Percentiles rank a stretch among this genome's conserved stretches.
These are phyloP conservation scores for Podarcis muralis DNA, from an alignment of 2,113 vertebrate species.

Conservation along the genomic window DNA sequence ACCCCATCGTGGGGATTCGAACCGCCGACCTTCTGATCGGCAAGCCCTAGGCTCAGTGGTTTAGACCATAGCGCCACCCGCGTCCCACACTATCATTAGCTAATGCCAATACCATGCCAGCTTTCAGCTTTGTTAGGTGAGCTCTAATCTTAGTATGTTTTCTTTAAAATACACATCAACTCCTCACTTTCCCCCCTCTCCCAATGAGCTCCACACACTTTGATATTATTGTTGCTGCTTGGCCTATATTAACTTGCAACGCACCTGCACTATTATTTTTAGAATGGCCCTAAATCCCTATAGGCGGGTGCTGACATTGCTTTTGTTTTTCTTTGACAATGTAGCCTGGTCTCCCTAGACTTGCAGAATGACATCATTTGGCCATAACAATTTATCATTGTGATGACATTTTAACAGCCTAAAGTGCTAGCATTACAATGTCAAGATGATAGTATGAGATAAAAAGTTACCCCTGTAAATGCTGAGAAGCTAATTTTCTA, in stretches of 20 bases:
- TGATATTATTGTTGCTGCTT: background rate
- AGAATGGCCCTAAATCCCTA: background rate
- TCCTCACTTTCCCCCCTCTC: too few species aligned
- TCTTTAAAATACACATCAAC: background rate
- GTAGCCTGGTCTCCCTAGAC: background rate
- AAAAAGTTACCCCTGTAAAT: constrained; percentile 16
- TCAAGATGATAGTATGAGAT: constrained; percentile 18
- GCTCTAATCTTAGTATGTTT: background rate
- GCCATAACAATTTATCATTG: constrained; percentile 26
- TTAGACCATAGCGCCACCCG: too few species aligned
- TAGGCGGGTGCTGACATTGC: background rate
- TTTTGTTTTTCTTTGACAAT: constrained; percentile 10
- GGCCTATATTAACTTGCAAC: background rate
- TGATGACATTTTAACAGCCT: constrained; percentile 28
- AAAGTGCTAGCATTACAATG: constrained; percentile 31
- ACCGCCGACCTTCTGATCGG: too few species aligned
- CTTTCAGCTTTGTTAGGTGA: background rate
- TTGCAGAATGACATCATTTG: constrained; percentile 38
- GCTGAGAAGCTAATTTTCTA: constrained; percentile 21
- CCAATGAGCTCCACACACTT: background rate
- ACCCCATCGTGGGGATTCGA: too few species aligned
- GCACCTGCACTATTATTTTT: constrained; percentile 25
- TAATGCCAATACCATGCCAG: background rate
- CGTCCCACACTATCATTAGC: background rate
- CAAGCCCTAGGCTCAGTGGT: too few species aligned